Percentiles rank a stretch among this genome's conserved stretches.
These are phyloP conservation scores for Plebejus argus DNA, from an alignment of 2,888 invertebrate species.

Conservation along the genomic window DNA sequence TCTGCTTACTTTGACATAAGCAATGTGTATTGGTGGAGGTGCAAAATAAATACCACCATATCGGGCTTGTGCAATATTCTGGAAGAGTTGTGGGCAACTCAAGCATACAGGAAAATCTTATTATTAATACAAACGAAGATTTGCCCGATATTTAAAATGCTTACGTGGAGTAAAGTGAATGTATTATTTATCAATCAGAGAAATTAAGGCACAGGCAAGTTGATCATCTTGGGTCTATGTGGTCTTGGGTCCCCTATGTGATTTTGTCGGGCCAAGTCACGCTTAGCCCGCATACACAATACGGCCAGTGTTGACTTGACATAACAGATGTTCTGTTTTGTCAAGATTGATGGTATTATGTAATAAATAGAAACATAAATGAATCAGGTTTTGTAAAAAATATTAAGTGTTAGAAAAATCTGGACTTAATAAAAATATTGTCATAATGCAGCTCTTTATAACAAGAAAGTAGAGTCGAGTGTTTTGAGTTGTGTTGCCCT, in stretches of 20 bases:
- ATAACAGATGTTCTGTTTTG: not conserved
- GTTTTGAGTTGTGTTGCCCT: not conserved
- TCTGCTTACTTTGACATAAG: not conserved
- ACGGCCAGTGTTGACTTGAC: too few relatives aligned
- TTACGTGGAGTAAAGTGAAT: not conserved
- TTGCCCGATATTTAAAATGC: conserved; percentile 7
- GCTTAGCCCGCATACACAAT: too few relatives aligned
- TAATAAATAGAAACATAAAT: not conserved
- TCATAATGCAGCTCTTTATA: not conserved
- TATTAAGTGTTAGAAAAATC: not conserved
- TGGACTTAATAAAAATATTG: not conserved
- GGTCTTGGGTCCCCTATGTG: too few relatives aligned
- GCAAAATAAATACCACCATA: not conserved
- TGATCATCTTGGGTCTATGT: too few relatives aligned
- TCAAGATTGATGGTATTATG: not conserved
- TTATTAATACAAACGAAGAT: not conserved
- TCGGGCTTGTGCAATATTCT: conserved; percentile 24
- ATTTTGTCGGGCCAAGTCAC: too few relatives aligned
- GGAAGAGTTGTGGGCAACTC: not conserved
- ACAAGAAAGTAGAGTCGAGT: not conserved
- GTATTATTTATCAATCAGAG: too few relatives aligned
- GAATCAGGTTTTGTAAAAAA: not conserved
- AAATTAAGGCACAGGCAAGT: too few relatives aligned
- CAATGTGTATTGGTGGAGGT: not conserved
- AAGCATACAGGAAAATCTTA: not conserved